Base-by-base conservation (phyloP, 2,113 vertebrate species). In the Blennius ocellaris region DNA sequence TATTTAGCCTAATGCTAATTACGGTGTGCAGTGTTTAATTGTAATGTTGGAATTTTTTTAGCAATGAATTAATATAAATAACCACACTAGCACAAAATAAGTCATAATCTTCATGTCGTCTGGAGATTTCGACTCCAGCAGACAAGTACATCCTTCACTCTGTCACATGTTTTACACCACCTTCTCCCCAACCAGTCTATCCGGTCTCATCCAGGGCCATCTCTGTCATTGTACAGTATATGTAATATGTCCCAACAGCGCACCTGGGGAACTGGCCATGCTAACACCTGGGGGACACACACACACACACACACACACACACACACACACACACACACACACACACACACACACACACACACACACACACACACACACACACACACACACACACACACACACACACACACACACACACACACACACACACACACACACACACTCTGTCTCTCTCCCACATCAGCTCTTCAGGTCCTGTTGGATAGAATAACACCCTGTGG, bases 401-500 rank as follows among this genome's bases (percentile, higher is more conserved):
- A 68, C 68, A 80, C 21, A 63, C 51, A 64, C 56, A 47, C 47
- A 74, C 65, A 51, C 60, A 21, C 73, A 45, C 66, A 86, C 81
- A 69, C 78, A 60, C 69, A 51, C 69, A 64, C 52, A 66, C 72
- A 67, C 74, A 63, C 56, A 72, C 71, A 51, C 55, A 50, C 59
- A 36, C 79, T 69, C 52, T 68, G 64, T 69, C 36, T 83, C 78
- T 81, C 82, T 82, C 78, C 74, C 69, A 81, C 69, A 81, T 84
- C 83, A 78, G 70, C 66, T 73, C 71, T 75, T 17, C 69, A 76
- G 82, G 86, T 87, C 84, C 67, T 81, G 85, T 73, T 70, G 84
- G 73, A 89, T 86, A 87, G 71, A 90, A 89, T 90, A 92, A 88
- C 88, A 89, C 91, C 91, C 90, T 69, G 76, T 83, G 88, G 89